Base-by-base conservation (phyloP, 2,797 vertebrate genomes). In the Sylvilagus floridanus region DNA sequence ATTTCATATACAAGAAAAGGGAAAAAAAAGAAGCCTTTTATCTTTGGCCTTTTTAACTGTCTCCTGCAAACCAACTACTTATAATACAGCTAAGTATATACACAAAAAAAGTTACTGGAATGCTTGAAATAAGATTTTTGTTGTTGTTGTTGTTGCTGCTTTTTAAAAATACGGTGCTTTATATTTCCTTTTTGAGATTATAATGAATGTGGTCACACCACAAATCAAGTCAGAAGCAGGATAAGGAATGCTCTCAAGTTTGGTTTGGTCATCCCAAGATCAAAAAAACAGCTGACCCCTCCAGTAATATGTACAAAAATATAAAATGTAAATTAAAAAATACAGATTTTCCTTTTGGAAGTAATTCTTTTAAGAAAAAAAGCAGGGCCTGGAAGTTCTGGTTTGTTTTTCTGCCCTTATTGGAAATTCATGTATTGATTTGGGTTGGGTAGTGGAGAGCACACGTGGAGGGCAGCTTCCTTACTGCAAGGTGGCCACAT, bases 241-340 rank as follows among this genome's bases (percentile, higher is more conserved):
- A 98, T 97, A 97, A 96, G 42, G 78, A 98, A 57, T 57, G 17
- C 97, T 98, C 98, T 98, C 98, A 99, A 99, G 99, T 98, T 97
- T 98, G 98, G 94, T 98, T 98, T 98, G 98, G 98, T 98, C 98
- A 98, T 99, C 98, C 97, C 98, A 98, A 98, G 99, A 96, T 95
- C 13, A 17, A 17, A 95, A 96, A 97, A 96, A 96, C 93, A 94
- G 91, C 94, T 97, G 95, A 98, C 96, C 91, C 96, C 91, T 98
- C 98, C 98, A 99, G 99, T 99, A 99, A 99, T 99, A 99, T 99
- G 99, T 99, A 99, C 99, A 99, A 99, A 99, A 99, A 99, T 99
- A 99, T 99, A 99, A 99, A 99, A 99, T 99, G 99, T 99, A 99
- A 99, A 99, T 99, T 99, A 99, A 99, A 98, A 11, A 99, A 99